Percentiles rank a stretch among this genome's conserved stretches.
Conservation (phyloP, 2,113 vertebrate species). For the Phrynosoma blainvillii region DNA sequence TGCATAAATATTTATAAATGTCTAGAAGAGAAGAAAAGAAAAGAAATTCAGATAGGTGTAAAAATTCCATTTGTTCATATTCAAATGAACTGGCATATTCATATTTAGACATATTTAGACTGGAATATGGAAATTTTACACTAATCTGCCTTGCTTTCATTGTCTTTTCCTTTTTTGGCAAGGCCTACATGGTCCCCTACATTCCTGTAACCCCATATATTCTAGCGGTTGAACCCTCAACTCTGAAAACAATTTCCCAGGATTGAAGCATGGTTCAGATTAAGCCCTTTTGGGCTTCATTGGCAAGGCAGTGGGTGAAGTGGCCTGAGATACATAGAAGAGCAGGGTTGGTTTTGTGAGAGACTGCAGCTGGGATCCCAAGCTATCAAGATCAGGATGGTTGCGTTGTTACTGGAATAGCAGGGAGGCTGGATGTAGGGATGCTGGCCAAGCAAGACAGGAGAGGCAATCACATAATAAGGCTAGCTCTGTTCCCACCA, state of each 20-base stretch:
- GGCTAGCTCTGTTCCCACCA: slow-evolving; percentile 15
- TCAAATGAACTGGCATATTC: not conserved
- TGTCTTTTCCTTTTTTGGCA: not conserved
- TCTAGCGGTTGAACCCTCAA: not conserved
- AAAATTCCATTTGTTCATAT: no score
- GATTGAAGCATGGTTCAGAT: not conserved
- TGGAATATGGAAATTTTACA: not conserved
- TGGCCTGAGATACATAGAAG: not conserved
- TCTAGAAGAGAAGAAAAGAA: no score
- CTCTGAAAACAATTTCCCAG: not conserved
- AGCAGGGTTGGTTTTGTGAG: not conserved
- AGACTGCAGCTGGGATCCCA: not conserved
- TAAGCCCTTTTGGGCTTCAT: not conserved
- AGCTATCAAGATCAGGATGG: slow-evolving; percentile 1
- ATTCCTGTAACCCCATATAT: not conserved
- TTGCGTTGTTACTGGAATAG: not conserved
- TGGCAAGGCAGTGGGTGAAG: not conserved
- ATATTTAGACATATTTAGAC: not conserved
- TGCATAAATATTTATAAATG: not conserved
- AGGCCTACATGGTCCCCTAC: not conserved
- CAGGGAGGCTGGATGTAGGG: not conserved
- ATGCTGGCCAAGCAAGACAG: not conserved
- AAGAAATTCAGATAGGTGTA: no score
- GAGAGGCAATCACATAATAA: not conserved
- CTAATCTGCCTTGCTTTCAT: not conserved